Percentiles rank a stretch among this genome's conserved stretches.
Evolutionary conservation across 2,113 vertebrate species (phyloP).

Genomic region (Syngnathus typhle): DNA sequence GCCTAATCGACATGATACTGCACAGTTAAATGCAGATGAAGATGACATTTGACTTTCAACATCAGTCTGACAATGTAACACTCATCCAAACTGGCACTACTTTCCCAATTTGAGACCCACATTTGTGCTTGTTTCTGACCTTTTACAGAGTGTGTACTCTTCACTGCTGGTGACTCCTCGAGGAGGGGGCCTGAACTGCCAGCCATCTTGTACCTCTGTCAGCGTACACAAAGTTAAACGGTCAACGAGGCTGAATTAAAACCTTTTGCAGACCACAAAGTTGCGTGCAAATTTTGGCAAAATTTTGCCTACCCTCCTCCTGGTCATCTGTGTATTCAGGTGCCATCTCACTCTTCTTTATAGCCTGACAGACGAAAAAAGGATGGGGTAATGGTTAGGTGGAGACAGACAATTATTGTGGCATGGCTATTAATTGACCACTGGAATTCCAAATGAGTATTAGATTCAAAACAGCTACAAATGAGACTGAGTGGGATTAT

Average conservation of each 20-base stretch:
- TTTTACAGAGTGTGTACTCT: slow-evolving; percentile 96
- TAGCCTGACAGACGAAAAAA: slow-evolving; percentile 47
- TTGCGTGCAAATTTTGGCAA: neutral
- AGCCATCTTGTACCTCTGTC: slow-evolving; percentile 80
- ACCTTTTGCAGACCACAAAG: neutral
- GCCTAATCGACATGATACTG: neutral
- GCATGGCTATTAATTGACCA: slow-evolving; percentile 6
- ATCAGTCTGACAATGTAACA: neutral
- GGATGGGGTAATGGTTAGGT: neutral
- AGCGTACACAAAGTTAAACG: slow-evolving; percentile 21
- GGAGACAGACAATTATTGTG: slow-evolving; percentile 10
- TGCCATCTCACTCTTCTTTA: slow-evolving; percentile 63
- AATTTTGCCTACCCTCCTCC: slow-evolving; percentile 69
- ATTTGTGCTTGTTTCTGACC: slow-evolving; percentile 65
- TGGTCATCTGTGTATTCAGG: slow-evolving; percentile 68
- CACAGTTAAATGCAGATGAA: no score
- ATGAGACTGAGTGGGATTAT: slow-evolving; percentile 1
- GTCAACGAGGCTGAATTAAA: slow-evolving; percentile 17
- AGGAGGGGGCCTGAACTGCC: slow-evolving; percentile 95
- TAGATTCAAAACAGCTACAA: slow-evolving; percentile 16
- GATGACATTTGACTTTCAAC: no score
- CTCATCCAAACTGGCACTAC: neutral
- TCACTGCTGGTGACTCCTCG: slow-evolving; percentile 97
- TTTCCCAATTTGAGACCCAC: neutral
- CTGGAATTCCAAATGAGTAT: slow-evolving; percentile 17